phyloP scores from a whole-genome alignment of 1,140 invertebrate species.

The Delia radicum region DNA sequence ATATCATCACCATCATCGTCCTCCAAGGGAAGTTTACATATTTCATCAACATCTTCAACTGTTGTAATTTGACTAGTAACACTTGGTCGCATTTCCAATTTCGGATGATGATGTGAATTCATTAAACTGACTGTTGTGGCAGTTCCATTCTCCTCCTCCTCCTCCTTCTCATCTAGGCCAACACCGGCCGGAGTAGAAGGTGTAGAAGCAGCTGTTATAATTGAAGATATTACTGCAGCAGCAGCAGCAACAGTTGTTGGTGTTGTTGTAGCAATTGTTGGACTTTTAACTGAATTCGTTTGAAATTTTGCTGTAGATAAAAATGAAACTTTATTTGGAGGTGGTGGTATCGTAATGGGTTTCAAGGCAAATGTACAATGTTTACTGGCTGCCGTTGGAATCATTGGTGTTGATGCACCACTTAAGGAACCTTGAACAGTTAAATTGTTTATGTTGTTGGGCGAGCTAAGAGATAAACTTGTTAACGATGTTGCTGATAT shows the following conservation, averaged over 20 bases:
- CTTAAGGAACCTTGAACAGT: constrained; percentile 33
- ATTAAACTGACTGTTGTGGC: background rate
- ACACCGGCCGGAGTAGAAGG: constrained; percentile 40
- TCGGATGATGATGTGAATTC: constrained; percentile 31
- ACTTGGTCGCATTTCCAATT: constrained; percentile 46
- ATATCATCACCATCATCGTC: constrained; percentile 28
- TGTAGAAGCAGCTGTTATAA: constrained; percentile 24
- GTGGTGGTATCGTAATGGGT: constrained; percentile 30
- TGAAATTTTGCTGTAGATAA: constrained; percentile 25
- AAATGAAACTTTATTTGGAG: constrained; percentile 24
- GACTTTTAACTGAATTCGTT: background rate
- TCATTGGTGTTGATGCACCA: constrained; percentile 41
- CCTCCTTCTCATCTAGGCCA: too few species aligned
- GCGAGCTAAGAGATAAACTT: background rate
- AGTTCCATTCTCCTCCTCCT: background rate
- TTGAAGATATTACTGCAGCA: background rate
- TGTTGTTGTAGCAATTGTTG: background rate
- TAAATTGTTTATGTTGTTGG: background rate
- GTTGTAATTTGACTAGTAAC: constrained; percentile 51
- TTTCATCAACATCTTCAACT: constrained; percentile 39
- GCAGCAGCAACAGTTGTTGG: background rate
- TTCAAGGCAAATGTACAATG: constrained; percentile 39
- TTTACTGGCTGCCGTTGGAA: constrained; percentile 33
- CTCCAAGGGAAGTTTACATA: constrained; percentile 26
- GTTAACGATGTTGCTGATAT: constrained; percentile 9